Conservation (phyloP, 2,888 invertebrate genomes). For the Cerastis rubricosa region DNA sequence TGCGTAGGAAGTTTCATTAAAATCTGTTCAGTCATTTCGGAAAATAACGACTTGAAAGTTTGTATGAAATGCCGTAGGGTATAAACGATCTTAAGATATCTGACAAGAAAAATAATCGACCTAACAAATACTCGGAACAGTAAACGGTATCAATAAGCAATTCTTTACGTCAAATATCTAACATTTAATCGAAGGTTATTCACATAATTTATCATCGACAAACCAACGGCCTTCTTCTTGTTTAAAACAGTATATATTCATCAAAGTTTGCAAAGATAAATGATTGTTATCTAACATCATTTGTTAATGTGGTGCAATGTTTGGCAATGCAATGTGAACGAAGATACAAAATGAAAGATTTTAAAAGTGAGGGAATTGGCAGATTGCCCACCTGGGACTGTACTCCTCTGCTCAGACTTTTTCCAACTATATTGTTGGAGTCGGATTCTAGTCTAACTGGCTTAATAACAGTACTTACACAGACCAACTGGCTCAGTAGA, state of each 20-base stretch:
- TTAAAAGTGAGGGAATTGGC: constrained; percentile 14
- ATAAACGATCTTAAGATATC: too few relatives aligned
- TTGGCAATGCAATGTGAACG: constrained; percentile 21
- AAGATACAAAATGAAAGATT: background rate
- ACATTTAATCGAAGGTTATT: constrained; percentile 36
- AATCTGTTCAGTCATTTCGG: too few relatives aligned
- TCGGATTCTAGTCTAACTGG: background rate
- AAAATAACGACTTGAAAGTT: too few relatives aligned
- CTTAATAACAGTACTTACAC: background rate
- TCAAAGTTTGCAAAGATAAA: constrained; percentile 10
- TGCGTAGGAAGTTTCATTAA: too few relatives aligned
- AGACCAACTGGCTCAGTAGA: too few relatives aligned
- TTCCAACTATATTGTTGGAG: background rate
- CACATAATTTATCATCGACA: constrained; percentile 9
- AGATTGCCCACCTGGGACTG: background rate
- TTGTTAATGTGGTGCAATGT: constrained; percentile 39
- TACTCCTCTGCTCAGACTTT: background rate
- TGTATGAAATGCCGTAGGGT: too few relatives aligned
- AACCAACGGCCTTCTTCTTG: constrained; percentile 28
- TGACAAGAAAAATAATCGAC: background rate
- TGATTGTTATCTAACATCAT: background rate
- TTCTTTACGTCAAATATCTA: constrained; percentile 14
- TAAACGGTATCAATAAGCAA: background rate
- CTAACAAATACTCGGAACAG: background rate
- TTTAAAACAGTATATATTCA: constrained; percentile 34